A percentile compares a stretch with the other conserved stretches of the same genome.
Evolutionary conservation across 2,797 vertebrate genomes (phyloP).

Genomic region (Labeo calbasu): DNA sequence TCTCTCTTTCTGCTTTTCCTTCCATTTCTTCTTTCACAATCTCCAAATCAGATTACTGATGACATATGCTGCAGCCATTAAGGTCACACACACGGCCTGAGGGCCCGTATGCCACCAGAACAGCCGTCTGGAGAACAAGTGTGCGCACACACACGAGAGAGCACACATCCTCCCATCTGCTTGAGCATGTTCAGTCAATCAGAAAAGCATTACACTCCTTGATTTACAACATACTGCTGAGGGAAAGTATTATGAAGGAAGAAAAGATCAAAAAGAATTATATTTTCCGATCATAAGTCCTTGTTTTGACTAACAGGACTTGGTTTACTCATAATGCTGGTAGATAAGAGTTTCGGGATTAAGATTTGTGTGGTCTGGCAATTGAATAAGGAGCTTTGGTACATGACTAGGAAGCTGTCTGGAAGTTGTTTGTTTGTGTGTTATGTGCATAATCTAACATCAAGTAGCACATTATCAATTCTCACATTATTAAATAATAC

Average conservation of each 20-base stretch:
- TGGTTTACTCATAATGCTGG: conserved; percentile 33
- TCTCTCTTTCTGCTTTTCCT: conserved; percentile 40
- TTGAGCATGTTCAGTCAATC: conserved; percentile 50
- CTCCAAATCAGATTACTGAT: conserved; percentile 74
- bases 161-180: conserved; percentile 35
- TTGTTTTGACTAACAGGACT: conserved; percentile 51
- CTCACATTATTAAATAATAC: too few relatives aligned
- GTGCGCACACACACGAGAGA: conserved; percentile 34
- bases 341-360: conserved; percentile 48
- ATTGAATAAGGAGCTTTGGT: conserved; percentile 38
- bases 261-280: conserved; percentile 42
- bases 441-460: conserved; percentile 18
- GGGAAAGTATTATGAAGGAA: conserved; percentile 7
- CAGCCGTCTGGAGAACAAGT: conserved; percentile 50
- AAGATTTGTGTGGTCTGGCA: conserved; percentile 38
- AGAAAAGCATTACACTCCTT: conserved; percentile 24
- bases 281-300: conserved; percentile 37
- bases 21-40: conserved; percentile 53
- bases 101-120: conserved; percentile 58
- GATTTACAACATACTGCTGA: conserved; percentile 40
- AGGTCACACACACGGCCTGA: conserved; percentile 61
- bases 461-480: conserved; percentile 1
- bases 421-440: conserved; percentile 2
- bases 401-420: background rate
- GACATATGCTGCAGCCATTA: conserved; percentile 76